These are phyloP conservation scores for Drosophila insularis DNA, from an alignment of 1,140 invertebrate genomes.

Conservation along the genomic window DNA sequence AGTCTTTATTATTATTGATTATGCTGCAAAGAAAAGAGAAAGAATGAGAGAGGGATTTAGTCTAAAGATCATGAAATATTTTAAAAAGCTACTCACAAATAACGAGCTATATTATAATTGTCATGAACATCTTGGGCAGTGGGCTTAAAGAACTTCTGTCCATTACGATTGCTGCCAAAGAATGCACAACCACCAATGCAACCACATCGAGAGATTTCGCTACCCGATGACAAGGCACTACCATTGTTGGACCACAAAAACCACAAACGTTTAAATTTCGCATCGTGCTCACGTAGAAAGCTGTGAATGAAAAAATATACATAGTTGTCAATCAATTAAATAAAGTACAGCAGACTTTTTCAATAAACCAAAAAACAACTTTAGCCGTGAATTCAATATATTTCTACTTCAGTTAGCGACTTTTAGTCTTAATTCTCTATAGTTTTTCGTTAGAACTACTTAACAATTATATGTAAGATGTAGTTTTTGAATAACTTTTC, in stretches of 20 bases:
- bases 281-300: slow-evolving; percentile 95
- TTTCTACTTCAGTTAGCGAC: no score
- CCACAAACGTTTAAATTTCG: slow-evolving; percentile 93
- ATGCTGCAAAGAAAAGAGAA: slow-evolving; percentile 44
- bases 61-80: no score
- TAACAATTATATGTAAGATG: no score
- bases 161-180: slow-evolving; percentile 95
- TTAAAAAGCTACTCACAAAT: slow-evolving; percentile 83
- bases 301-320: slow-evolving; percentile 70
- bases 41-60: background rate
- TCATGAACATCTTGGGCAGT: slow-evolving; percentile 90
- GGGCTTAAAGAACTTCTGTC: slow-evolving; percentile 93
- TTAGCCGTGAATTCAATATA: no score
- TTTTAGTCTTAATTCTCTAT: no score
- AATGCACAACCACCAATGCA: slow-evolving; percentile 97
- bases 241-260: slow-evolving; percentile 94
- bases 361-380: no score
- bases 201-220: slow-evolving; percentile 88
- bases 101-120: slow-evolving; percentile 91
- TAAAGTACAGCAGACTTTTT: no score
- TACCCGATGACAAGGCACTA: slow-evolving; percentile 66
- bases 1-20: slow-evolving; percentile 84
- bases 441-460: no score
- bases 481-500: no score
- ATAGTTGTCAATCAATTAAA: background rate